A percentile compares a stretch with the other conserved stretches of the same genome.
These are phyloP conservation scores for Aphrocallistes beatrix DNA, from an alignment of 37 sponge, comb jelly and placozoan genomes.

Conservation along the genomic window DNA sequence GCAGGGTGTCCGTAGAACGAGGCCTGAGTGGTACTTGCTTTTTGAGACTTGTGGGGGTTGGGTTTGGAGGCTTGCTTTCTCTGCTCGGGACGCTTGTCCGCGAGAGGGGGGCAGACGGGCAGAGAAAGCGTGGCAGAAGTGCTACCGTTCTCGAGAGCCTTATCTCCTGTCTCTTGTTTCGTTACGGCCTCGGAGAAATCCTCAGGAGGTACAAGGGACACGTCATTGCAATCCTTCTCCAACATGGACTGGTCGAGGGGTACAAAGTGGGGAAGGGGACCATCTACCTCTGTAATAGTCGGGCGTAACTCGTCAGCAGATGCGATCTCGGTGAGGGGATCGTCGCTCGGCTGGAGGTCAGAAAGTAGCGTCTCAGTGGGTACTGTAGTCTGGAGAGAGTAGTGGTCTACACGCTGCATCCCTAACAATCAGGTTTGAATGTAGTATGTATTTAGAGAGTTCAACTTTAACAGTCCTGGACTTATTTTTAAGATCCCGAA, in stretches of 20 bases:
- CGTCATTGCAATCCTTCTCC: background rate
- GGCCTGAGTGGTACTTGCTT: no score
- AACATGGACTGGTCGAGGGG: background rate
- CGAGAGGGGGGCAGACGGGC: background rate
- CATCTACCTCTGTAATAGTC: conserved; percentile 10
- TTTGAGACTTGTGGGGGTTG: no score
- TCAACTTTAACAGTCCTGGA: no score
- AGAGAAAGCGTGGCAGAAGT: background rate
- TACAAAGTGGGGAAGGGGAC: background rate
- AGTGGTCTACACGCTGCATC: conserved; percentile 9
- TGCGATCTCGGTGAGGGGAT: background rate
- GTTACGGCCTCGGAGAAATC: background rate
- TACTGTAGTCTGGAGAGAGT: background rate
- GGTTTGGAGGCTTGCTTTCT: no score
- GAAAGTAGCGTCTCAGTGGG: background rate
- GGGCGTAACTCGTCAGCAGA: conserved; percentile 7
- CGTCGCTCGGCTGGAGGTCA: background rate
- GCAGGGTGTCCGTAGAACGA: no score
- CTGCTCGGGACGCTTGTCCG: background rate
- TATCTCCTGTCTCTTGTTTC: background rate
- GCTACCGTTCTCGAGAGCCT: background rate
- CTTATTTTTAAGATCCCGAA: no score
- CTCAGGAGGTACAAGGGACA: background rate
- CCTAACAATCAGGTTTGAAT: no score
- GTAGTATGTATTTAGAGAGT: no score